These are phyloP conservation scores for Helicoverpa assulta DNA, from an alignment of 2,888 invertebrate species.

Conservation along the genomic window DNA sequence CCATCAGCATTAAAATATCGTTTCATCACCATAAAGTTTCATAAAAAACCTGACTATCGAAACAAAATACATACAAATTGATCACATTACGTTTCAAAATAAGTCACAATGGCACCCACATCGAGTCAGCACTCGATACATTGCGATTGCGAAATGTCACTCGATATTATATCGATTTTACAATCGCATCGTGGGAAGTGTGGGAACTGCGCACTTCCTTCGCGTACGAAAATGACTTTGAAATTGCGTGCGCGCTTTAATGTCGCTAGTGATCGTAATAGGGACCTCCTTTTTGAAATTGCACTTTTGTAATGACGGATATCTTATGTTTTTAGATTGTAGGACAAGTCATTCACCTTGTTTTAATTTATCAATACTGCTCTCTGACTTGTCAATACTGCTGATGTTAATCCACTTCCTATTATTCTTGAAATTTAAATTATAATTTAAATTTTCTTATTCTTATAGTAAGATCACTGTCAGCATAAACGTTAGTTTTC, in stretches of 20 bases:
- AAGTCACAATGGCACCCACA: slow-evolving; percentile 17
- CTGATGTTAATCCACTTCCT: too few relatives aligned
- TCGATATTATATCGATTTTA: slow-evolving; percentile 20
- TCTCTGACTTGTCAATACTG: too few relatives aligned
- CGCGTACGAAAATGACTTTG: slow-evolving; percentile 42
- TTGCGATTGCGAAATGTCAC: slow-evolving; percentile 19
- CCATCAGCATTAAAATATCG: too few relatives aligned
- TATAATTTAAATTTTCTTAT: too few relatives aligned
- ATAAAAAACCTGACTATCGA: neutral
- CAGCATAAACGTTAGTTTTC: too few relatives aligned
- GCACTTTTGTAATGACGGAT: slow-evolving; percentile 15
- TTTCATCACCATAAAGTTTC: neutral
- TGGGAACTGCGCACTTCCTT: slow-evolving; percentile 24
- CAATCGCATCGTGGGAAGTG: slow-evolving; percentile 39
- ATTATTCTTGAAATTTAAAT: too few relatives aligned
- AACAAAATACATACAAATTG: neutral
- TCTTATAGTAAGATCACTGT: too few relatives aligned
- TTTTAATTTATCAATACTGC: too few relatives aligned
- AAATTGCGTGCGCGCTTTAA: slow-evolving; percentile 44
- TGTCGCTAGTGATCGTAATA: slow-evolving; percentile 17
- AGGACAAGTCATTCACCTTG: too few relatives aligned
- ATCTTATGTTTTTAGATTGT: slow-evolving; percentile 3
- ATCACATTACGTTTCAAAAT: neutral
- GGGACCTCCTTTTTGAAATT: slow-evolving; percentile 1
- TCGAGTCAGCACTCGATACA: slow-evolving; percentile 7